Base-by-base conservation (phyloP, 2,113 vertebrate species). In the Rhadina sibilatrix region DNA sequence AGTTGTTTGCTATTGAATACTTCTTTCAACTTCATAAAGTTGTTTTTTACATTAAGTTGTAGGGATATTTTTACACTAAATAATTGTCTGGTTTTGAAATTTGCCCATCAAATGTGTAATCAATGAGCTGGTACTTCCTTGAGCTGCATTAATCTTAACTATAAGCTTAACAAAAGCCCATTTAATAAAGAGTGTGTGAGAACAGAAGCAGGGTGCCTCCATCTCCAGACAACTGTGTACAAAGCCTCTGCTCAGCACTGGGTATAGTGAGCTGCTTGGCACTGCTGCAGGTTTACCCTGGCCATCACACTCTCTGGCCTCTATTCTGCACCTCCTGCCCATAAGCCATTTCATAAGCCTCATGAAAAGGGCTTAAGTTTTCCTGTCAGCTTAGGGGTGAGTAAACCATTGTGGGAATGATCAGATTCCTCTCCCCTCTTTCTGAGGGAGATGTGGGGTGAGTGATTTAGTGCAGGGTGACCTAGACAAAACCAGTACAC, bases 121-220 rank as follows among this genome's bases (percentile, higher is more conserved):
- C 68, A 83, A 14, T 54, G 53, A 91, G 44, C 56, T 89, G 35
- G 69, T 96, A 47, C 52, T 95, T 84, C 23, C 54, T 6, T 86
- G 61, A 89, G 42, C 47, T 94, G 83, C 77, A 74, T 89, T 94
- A 74, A 66, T 95, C 72, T 94, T 93, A 89, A 89, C 52, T 75
- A 63, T 87, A 84, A 79, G 30, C 33, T 64, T 56, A 59, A 84
- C 38, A 91, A 95, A 93, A 84, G 69, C 50, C 47, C 15, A 16
- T 87, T 95, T 93, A 81, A 91, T 93, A 79, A 93, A 78, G 54
- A 77, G 18, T 5, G 52, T 93, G 64, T 91, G 72, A 81, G 83
- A 95, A 94, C 24, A 91, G 72, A 96, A 82, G 72, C 81, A 54
- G 87, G 69, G 77, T 89, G 74, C 87, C 84, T 91, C 59, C 38